Conservation (phyloP, 2,888 invertebrate species). For the Agrochola lota region DNA sequence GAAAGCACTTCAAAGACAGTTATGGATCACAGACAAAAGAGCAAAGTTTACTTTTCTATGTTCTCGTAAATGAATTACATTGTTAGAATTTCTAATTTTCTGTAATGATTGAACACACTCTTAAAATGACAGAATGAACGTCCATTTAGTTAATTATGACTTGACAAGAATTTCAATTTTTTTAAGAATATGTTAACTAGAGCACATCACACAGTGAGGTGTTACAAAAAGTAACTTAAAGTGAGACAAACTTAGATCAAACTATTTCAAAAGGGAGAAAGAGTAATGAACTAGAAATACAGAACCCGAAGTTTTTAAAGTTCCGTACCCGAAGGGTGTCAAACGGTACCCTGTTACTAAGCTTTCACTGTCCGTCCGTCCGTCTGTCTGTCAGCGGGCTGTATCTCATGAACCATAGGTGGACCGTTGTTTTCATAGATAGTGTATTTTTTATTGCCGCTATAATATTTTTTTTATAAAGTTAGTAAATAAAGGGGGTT, state of each 20-base stretch:
- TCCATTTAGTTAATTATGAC: background rate
- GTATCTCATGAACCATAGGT: too few relatives aligned
- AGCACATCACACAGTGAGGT: background rate
- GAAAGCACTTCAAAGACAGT: constrained; percentile 22
- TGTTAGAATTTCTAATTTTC: too few relatives aligned
- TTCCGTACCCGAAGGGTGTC: too few relatives aligned
- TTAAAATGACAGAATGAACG: background rate
- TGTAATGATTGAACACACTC: background rate
- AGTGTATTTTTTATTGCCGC: too few relatives aligned
- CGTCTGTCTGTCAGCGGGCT: too few relatives aligned
- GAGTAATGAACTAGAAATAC: background rate
- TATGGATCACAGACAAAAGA: background rate
- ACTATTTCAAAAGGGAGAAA: too few relatives aligned
- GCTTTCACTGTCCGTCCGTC: too few relatives aligned
- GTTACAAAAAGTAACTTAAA: background rate
- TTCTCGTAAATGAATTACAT: background rate
- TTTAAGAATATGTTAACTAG: too few relatives aligned
- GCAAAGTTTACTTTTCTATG: background rate
- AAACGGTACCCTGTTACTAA: too few relatives aligned
- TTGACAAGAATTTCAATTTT: background rate
- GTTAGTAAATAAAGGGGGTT: too few relatives aligned
- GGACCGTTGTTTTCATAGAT: too few relatives aligned
- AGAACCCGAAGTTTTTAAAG: background rate
- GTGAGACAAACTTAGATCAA: background rate
- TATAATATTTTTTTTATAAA: too few relatives aligned